phyloP scores from a whole-genome alignment of 1,140 invertebrate species.

The Pseudoatta argentina region DNA sequence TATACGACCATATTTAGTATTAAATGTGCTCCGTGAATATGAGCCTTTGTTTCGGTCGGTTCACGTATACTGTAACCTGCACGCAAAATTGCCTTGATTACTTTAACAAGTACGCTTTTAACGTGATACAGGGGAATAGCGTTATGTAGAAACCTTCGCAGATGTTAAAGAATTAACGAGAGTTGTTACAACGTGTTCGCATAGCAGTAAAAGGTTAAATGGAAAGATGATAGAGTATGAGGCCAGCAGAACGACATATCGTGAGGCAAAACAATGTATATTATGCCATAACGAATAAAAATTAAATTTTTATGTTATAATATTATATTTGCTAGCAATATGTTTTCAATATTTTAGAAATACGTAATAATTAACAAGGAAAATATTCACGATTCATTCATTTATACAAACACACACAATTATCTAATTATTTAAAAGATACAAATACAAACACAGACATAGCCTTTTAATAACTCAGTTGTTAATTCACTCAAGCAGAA shows the following conservation, averaged over 20 bases:
- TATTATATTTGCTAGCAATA: not conserved
- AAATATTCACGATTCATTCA: not conserved
- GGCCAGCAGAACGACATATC: not conserved
- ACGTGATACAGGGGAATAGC: conserved; percentile 18
- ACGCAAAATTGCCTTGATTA: conserved; percentile 52
- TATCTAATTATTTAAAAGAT: not conserved
- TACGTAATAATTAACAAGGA: not conserved
- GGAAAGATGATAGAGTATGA: conserved; percentile 31
- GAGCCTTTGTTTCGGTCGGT: conserved; percentile 37
- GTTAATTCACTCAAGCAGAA: not conserved
- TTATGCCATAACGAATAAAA: not conserved
- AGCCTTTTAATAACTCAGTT: not conserved
- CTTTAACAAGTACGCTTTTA: conserved; percentile 51
- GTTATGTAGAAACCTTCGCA: conserved; percentile 28
- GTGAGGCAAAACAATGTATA: conserved; percentile 7
- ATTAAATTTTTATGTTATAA: conserved; percentile 23
- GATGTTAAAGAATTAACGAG: conserved; percentile 51
- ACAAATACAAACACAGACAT: not conserved
- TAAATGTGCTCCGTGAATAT: conserved; percentile 6
- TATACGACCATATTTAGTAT: conserved; percentile 11
- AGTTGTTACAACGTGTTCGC: conserved; percentile 21
- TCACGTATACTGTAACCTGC: not conserved
- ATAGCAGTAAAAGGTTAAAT: conserved; percentile 32
- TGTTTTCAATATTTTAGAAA: not conserved
- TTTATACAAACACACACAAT: not conserved